Conservation (phyloP, 2,113 vertebrate species). For the Eira barbara region DNA sequence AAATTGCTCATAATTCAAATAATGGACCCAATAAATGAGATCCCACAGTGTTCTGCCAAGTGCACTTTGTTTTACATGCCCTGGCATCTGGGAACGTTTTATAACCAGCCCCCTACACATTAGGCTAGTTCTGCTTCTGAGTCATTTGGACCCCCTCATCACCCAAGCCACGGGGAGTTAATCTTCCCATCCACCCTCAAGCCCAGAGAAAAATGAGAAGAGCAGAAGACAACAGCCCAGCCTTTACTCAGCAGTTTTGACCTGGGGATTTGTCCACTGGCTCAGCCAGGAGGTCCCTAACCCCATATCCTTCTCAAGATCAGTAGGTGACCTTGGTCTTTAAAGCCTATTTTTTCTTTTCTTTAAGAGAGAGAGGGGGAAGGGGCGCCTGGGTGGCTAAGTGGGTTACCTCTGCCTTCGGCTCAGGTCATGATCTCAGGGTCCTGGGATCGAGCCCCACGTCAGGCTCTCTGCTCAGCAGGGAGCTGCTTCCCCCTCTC, state of each 20-base stretch:
- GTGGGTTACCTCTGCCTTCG: too few species aligned
- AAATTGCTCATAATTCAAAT: constrained; percentile 60
- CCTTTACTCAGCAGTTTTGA: neutral
- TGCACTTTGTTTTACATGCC: neutral
- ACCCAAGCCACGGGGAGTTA: neutral
- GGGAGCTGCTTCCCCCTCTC: too few species aligned
- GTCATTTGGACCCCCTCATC: neutral
- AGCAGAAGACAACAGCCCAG: neutral
- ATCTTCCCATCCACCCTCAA: neutral
- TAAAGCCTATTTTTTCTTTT: neutral
- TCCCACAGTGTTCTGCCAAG: constrained; percentile 49
- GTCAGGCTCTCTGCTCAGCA: too few species aligned
- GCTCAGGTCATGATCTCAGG: too few species aligned
- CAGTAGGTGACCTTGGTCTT: neutral
- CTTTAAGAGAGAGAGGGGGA: neutral
- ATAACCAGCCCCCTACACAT: neutral
- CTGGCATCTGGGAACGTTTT: constrained; percentile 18
- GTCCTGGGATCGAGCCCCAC: too few species aligned
- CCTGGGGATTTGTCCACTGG: neutral
- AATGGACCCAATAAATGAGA: constrained; percentile 64
- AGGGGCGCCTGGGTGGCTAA: too few species aligned
- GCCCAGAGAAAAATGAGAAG: neutral
- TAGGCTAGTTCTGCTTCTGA: neutral
- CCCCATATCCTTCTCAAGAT: neutral
- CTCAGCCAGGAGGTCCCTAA: neutral